phyloP scores from a whole-genome alignment of 92 coral and sea anemone genomes.

The Scolanthus callimorphus region DNA sequence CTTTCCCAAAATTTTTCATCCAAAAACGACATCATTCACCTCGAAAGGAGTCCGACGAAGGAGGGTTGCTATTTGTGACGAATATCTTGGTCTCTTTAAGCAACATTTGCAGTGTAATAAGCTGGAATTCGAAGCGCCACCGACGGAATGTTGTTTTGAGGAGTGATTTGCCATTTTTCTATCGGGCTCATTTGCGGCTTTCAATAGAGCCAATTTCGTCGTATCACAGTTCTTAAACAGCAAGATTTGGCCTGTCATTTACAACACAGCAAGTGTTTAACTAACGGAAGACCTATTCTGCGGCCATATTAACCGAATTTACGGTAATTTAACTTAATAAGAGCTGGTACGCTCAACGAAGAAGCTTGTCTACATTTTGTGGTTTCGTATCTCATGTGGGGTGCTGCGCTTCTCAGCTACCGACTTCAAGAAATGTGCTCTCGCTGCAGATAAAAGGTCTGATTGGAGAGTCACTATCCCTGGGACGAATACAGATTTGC shows the following conservation, averaged over 20 bases:
- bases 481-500: too few relatives aligned
- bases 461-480: too few relatives aligned
- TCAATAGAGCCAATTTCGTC: constrained; percentile 8
- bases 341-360: constrained; percentile 1
- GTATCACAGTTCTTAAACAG: not conserved
- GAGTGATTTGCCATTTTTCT: constrained; percentile 18
- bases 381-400: too few relatives aligned
- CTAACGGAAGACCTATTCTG: constrained; percentile 31
- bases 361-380: too few relatives aligned
- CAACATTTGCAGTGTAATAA: constrained; percentile 35
- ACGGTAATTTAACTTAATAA: constrained; percentile 6
- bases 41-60: constrained; percentile 20
- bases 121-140: constrained; percentile 37
- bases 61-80: constrained; percentile 10
- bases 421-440: too few relatives aligned
- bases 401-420: too few relatives aligned
- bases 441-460: too few relatives aligned
- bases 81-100: constrained; percentile 20
- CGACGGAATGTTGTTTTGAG: constrained; percentile 76
- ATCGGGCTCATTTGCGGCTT: constrained; percentile 9
- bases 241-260: constrained; percentile 7
- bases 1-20: too few relatives aligned
- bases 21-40: constrained; percentile 17
- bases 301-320: constrained; percentile 21
- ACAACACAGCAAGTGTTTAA: constrained; percentile 10